Percentiles rank a stretch among this genome's conserved stretches.
phyloP scores from a whole-genome alignment of 2,113 vertebrate genomes.

The Sigmodon hispidus region DNA sequence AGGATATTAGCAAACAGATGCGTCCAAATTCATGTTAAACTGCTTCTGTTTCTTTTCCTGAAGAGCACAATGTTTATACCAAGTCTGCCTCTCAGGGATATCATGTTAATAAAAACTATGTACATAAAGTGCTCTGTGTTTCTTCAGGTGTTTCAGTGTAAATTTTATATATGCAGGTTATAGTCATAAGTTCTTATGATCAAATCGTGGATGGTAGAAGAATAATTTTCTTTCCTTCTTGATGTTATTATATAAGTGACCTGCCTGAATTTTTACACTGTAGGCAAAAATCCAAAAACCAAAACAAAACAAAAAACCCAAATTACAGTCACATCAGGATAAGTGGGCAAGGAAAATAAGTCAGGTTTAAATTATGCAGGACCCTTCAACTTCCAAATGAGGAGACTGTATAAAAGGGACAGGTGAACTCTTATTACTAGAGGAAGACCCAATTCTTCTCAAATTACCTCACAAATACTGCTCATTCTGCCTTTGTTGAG shows the following conservation, averaged over 20 bases:
- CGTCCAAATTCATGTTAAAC: slow-evolving; percentile 39
- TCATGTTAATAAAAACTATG: slow-evolving; percentile 73
- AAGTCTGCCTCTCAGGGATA: slow-evolving; percentile 78
- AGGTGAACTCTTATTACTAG: background rate
- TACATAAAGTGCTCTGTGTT: slow-evolving; percentile 43
- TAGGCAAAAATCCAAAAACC: too few relatives aligned
- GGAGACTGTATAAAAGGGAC: background rate
- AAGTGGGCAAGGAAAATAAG: background rate
- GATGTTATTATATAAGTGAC: slow-evolving; percentile 4
- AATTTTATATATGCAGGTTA: slow-evolving; percentile 22
- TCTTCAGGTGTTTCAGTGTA: background rate
- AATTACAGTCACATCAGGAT: slow-evolving; percentile 32
- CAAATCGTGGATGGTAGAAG: slow-evolving; percentile 20
- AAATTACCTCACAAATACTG: background rate
- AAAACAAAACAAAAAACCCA: too few relatives aligned
- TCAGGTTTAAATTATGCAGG: slow-evolving; percentile 25
- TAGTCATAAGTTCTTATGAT: background rate
- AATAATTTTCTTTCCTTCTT: slow-evolving; percentile 38
- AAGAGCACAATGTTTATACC: slow-evolving; percentile 72
- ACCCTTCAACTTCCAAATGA: slow-evolving; percentile 19
- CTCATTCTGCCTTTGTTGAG: background rate
- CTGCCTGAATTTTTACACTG: slow-evolving; percentile 52
- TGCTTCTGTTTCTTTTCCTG: slow-evolving; percentile 58
- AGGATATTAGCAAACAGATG: background rate
- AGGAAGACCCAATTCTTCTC: background rate